Evolutionary conservation across 2,888 invertebrate species (phyloP).

Genomic region (Stratiomys singularior): DNA sequence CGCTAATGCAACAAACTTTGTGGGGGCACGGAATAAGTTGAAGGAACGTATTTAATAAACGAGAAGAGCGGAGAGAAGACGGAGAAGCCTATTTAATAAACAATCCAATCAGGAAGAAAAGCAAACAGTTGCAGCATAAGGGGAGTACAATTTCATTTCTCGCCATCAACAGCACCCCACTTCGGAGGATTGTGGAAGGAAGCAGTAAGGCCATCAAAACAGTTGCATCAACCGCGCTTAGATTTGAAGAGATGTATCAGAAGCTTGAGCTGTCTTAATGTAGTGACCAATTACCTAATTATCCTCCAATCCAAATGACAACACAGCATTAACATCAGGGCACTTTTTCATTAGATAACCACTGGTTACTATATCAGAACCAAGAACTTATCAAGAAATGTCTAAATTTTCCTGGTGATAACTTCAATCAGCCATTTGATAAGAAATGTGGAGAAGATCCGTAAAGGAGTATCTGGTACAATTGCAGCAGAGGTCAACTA

Average conservation of each 20-base stretch:
- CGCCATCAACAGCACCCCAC: conserved; percentile 45
- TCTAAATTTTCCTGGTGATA: too few relatives aligned
- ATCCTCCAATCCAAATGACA: too few relatives aligned
- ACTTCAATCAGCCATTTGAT: too few relatives aligned
- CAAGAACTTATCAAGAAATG: conserved; percentile 53
- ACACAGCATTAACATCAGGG: too few relatives aligned
- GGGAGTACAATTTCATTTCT: not conserved
- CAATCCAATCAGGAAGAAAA: not conserved
- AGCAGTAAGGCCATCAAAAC: conserved; percentile 52
- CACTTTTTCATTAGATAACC: conserved; percentile 49
- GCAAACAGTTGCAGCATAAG: not conserved
- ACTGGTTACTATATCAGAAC: conserved; percentile 54
- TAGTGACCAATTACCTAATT: too few relatives aligned
- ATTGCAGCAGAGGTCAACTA: too few relatives aligned
- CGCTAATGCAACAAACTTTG: too few relatives aligned
- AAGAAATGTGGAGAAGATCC: too few relatives aligned
- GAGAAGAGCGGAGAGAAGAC: not conserved
- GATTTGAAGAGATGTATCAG: too few relatives aligned
- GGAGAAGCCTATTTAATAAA: not conserved
- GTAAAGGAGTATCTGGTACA: too few relatives aligned
- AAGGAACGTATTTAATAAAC: not conserved
- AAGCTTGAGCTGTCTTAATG: too few relatives aligned
- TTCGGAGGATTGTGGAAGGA: conserved; percentile 52
- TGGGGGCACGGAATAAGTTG: too few relatives aligned
- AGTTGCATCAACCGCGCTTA: conserved; percentile 49